Base-by-base conservation (phyloP, 2,797 vertebrate genomes). In the Melanotaenia boesemani region DNA sequence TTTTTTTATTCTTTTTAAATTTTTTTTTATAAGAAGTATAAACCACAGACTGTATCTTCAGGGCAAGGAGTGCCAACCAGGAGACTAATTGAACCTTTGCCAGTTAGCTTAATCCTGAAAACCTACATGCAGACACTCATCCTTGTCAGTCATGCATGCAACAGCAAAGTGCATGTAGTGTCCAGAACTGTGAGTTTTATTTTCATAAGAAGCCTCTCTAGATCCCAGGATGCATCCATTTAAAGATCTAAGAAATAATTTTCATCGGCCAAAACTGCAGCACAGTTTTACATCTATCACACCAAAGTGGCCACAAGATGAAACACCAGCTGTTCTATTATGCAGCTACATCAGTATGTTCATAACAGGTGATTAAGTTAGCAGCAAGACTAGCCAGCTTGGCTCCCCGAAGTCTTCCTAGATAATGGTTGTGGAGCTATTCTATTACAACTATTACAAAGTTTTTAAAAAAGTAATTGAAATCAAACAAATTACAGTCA, bases 41-140 rank as follows among this genome's bases (percentile, higher is more conserved):
- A 77, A 74, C 36, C 50, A 61, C 55, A 61, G 41, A 79, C 54
- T 74, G 59, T 39, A 32, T 79, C 86, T 87, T 81, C 68, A 26
- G 87, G 85, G 83, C 77, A 89, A 72, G 79, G 84, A 81, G 85
- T 77, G 86, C 77, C 83, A 81, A 64, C 72, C 55, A 46, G 56
- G 54, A 72, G 26, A 69, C 30, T 78, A 80, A 89, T 88, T 87
- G 79, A 86, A 74, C 48, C 50, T 65, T 75, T 80, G 79, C 75
- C 82, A 86, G 67, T 61, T 55, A 69, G 62, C 46, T 65, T 67
- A 48, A 58, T 37, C 61, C 28, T 22, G 70, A 76, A 30, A 39
- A 54, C 16, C 32, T 57, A 48, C 69, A 36, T 28, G 72, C 71
- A 79, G 70, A 79, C 72, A 79, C 79, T 64, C 57, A 79, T 80